A percentile compares a stretch with the other conserved stretches of the same genome.
Conservation (phyloP, 2,113 vertebrate species). For the Hypocryptadius cinnamomeus region DNA sequence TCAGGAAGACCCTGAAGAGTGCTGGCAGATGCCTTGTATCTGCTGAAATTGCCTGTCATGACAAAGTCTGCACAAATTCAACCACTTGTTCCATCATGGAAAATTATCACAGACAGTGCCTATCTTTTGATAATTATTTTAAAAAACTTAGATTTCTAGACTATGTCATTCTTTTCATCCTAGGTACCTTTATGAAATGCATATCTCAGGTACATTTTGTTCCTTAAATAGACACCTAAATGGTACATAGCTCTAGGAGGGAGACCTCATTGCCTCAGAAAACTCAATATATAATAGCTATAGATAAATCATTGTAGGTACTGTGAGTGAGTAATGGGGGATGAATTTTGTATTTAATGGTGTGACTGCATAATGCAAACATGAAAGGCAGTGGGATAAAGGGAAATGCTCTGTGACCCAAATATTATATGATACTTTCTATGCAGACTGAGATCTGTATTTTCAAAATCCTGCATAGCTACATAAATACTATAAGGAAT, state of each 20-base stretch:
- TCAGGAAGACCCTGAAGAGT: not conserved
- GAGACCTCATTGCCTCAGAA: rapidly evolving
- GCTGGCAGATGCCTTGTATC: not conserved
- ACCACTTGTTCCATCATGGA: not conserved
- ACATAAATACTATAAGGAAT: not conserved
- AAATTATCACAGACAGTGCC: not conserved
- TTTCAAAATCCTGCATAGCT: not conserved
- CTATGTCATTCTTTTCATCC: not conserved
- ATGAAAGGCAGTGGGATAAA: not conserved
- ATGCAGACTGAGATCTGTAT: not conserved
- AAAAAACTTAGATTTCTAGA: not conserved
- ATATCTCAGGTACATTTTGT: not conserved
- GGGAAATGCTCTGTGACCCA: not conserved
- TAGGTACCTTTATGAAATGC: not conserved
- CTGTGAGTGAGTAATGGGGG: not conserved
- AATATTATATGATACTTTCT: not conserved
- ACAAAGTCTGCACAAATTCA: not conserved
- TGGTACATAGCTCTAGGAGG: not conserved
- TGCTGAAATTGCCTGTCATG: not conserved
- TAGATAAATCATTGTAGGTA: not conserved
- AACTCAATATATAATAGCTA: not conserved
- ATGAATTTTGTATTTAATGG: not conserved
- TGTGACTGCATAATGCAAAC: rapidly evolving
- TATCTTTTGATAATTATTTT: not conserved
- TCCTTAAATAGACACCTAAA: not conserved